These are phyloP conservation scores for Oscheius sp. DNA, from an alignment of 2,888 invertebrate genomes.

Conservation along the genomic window DNA sequence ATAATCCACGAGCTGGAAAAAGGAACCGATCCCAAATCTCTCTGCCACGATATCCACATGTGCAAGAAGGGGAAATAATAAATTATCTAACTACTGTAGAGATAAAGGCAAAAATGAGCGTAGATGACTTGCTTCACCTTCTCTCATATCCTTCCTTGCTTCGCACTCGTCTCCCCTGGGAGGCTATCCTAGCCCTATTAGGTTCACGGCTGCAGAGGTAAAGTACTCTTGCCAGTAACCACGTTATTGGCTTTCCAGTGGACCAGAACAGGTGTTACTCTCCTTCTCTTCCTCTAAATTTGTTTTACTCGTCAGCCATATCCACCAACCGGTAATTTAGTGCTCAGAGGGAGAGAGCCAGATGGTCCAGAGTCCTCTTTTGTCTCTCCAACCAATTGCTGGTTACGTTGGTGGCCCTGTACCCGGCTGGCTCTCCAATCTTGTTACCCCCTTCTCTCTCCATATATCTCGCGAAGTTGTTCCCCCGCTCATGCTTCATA, in stretches of 20 bases:
- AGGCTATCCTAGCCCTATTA: conserved; percentile 1
- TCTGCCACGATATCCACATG: conserved; percentile 42
- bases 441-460: neutral
- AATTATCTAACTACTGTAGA: no score
- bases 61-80: conserved; percentile 26
- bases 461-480: neutral
- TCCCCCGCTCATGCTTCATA: conserved; percentile 20
- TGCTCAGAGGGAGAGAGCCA: neutral
- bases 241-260: neutral
- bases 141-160: neutral
- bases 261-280: neutral
- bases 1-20: conserved; percentile 48
- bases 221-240: conserved; percentile 19
- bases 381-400: neutral
- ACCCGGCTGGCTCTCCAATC: neutral
- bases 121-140: no score
- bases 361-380: conserved; percentile 11
- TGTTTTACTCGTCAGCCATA: neutral
- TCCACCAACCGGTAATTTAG: neutral
- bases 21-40: conserved; percentile 47
- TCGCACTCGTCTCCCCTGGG: conserved; percentile 24
- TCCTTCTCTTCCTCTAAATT: neutral
- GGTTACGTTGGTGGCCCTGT: neutral
- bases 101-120: no score
- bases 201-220: conserved; percentile 25